Evolutionary conservation across 2,888 invertebrate species (phyloP).

Genomic region (Clivina fossor): DNA sequence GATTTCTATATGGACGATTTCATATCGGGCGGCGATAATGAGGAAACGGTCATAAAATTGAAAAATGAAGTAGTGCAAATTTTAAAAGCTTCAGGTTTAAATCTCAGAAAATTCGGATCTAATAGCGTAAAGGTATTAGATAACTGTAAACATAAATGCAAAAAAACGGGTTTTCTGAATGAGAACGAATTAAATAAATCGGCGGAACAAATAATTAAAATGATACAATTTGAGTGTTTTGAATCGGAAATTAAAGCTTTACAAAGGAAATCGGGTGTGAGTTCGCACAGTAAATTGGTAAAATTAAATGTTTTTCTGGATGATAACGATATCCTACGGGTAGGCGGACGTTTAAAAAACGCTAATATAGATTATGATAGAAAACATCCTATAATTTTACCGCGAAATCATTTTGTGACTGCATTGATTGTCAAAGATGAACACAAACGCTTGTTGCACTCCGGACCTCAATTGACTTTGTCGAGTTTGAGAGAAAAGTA

Average conservation of each 20-base stretch:
- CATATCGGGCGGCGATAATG: conserved; percentile 6
- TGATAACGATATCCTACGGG: conserved; percentile 26
- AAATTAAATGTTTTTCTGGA: conserved; percentile 39
- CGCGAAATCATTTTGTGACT: conserved; percentile 29
- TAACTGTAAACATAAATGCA: too few species aligned
- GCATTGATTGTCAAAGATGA: conserved; percentile 31
- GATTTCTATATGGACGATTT: conserved; percentile 27
- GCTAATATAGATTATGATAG: conserved; percentile 17
- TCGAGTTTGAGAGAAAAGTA: conserved; percentile 26
- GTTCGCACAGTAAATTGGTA: conserved; percentile 26
- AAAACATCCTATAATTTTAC: conserved; percentile 35
- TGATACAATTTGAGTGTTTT: too few species aligned
- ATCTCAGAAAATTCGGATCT: conserved; percentile 6
- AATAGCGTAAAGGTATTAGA: too few species aligned
- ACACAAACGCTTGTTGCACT: conserved; percentile 31
- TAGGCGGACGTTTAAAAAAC: conserved; percentile 29
- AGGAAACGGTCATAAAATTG: neutral
- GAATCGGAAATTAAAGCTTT: too few species aligned
- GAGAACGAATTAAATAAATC: too few species aligned
- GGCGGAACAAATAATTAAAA: too few species aligned
- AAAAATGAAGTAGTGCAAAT: neutral
- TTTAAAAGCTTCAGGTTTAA: neutral
- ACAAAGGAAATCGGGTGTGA: too few species aligned
- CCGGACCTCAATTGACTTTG: conserved; percentile 32
- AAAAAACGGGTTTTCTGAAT: too few species aligned